These are phyloP conservation scores for Gadopsis marmoratus DNA, from an alignment of 2,797 vertebrate species.

Conservation along the genomic window DNA sequence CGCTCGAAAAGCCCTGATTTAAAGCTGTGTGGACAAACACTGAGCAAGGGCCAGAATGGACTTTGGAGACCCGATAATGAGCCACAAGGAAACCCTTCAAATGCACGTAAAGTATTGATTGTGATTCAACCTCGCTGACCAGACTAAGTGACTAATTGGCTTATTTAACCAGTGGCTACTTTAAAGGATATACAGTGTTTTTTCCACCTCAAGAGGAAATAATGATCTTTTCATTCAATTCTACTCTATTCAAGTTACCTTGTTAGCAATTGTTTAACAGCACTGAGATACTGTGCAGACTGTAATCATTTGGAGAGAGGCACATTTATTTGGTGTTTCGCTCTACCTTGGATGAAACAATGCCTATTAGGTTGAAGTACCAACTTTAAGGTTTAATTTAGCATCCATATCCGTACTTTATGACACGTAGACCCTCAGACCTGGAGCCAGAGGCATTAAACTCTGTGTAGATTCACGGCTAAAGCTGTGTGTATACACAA, in stretches of 20 bases:
- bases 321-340: neutral
- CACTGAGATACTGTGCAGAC: neutral
- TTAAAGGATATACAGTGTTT: slow-evolving; percentile 57
- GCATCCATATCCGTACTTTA: slow-evolving; percentile 11
- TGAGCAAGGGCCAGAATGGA: slow-evolving; percentile 8
- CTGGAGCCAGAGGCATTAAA: neutral
- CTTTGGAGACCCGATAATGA: slow-evolving; percentile 67
- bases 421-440: neutral
- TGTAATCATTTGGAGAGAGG: neutral
- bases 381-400: neutral
- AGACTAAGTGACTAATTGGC: slow-evolving; percentile 75
- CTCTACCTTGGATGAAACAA: neutral
- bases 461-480: no score
- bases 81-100: slow-evolving; percentile 60
- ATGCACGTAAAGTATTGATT: slow-evolving; percentile 67
- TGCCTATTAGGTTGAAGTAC: neutral
- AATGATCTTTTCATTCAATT: slow-evolving; percentile 60
- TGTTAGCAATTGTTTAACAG: slow-evolving; percentile 47
- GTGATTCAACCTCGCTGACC: slow-evolving; percentile 60
- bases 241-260: slow-evolving; percentile 42
- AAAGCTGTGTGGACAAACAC: slow-evolving; percentile 55
- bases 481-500: no score
- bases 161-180: slow-evolving; percentile 68
- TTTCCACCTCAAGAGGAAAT: slow-evolving; percentile 59
- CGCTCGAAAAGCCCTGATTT: slow-evolving; percentile 48